Conservation (phyloP, 1,140 invertebrate genomes). For the Polypedilum pembai region DNA sequence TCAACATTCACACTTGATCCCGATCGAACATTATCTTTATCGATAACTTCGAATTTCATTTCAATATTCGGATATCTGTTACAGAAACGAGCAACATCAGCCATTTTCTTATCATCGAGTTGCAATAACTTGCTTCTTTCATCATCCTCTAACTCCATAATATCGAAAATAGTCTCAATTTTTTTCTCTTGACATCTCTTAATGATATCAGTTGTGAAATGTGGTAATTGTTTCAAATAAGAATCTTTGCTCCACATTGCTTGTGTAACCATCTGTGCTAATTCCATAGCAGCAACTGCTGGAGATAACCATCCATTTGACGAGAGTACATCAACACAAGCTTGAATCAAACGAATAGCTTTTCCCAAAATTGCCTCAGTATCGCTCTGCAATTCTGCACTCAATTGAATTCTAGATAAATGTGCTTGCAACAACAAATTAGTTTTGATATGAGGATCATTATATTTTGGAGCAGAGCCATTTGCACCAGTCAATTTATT, state of each 20-base stretch:
- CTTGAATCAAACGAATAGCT: slow-evolving; percentile 87
- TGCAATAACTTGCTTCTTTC: slow-evolving; percentile 80
- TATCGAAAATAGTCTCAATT: slow-evolving; percentile 95
- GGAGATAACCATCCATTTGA: slow-evolving; percentile 97
- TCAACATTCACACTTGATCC: slow-evolving; percentile 77
- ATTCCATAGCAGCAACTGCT: slow-evolving; percentile 97
- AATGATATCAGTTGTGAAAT: slow-evolving; percentile 85
- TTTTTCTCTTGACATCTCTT: slow-evolving; percentile 85
- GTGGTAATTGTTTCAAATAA: slow-evolving; percentile 93
- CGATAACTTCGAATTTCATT: slow-evolving; percentile 83
- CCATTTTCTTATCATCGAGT: slow-evolving; percentile 80
- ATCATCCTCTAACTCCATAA: slow-evolving; percentile 97
- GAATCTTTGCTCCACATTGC: slow-evolving; percentile 99
- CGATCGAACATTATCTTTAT: slow-evolving; percentile 71
- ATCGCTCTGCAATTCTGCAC: slow-evolving; percentile 94
- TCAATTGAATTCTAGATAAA: slow-evolving; percentile 85
- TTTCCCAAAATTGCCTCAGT: slow-evolving; percentile 86
- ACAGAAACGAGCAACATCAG: slow-evolving; percentile 95
- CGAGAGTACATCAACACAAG: slow-evolving; percentile 96
- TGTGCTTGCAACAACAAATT: slow-evolving; percentile 95
- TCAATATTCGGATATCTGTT: slow-evolving; percentile 99
- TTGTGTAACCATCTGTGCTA: slow-evolving; percentile 99
- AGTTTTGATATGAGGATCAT: slow-evolving; percentile 96
- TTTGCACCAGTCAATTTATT: slow-evolving; percentile 60
- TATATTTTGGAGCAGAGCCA: slow-evolving; percentile 56